A percentile compares a stretch with the other conserved stretches of the same genome.
phyloP scores from a whole-genome alignment of 2,113 vertebrate genomes.

The Myiagra hebetior region DNA sequence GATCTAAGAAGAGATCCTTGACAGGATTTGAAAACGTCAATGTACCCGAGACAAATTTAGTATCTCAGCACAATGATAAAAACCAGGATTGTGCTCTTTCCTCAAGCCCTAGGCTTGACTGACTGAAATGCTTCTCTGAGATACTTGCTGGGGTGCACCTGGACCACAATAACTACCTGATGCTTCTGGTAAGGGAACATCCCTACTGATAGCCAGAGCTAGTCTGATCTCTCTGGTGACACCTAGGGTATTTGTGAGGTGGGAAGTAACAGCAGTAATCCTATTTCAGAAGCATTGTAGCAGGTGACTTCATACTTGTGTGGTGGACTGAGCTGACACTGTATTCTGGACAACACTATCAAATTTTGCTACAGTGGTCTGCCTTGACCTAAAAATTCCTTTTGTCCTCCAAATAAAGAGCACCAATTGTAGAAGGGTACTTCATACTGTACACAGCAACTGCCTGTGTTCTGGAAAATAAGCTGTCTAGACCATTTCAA shows the following conservation, averaged over 20 bases:
- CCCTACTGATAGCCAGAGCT: neutral
- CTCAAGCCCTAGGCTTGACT: neutral
- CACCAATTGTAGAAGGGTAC: rapidly evolving
- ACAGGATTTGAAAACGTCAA: neutral
- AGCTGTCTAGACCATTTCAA: neutral
- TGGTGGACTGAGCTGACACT: neutral
- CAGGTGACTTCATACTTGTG: neutral
- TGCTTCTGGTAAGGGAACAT: neutral
- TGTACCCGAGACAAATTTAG: neutral
- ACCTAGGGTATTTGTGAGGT: neutral
- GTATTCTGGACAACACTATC: neutral
- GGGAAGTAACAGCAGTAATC: neutral
- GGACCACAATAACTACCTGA: neutral
- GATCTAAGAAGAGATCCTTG: neutral
- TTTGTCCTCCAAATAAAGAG: neutral
- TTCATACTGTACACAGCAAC: neutral
- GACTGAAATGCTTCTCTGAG: neutral
- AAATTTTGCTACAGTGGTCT: neutral
- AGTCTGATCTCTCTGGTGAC: neutral
- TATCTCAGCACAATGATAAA: neutral
- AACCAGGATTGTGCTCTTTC: neutral
- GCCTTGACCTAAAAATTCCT: neutral
- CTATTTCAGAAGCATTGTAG: neutral
- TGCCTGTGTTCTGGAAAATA: neutral
- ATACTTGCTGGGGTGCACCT: neutral